Base-by-base conservation (phyloP, 2,888 invertebrate genomes). In the Tinea semifulvella region DNA sequence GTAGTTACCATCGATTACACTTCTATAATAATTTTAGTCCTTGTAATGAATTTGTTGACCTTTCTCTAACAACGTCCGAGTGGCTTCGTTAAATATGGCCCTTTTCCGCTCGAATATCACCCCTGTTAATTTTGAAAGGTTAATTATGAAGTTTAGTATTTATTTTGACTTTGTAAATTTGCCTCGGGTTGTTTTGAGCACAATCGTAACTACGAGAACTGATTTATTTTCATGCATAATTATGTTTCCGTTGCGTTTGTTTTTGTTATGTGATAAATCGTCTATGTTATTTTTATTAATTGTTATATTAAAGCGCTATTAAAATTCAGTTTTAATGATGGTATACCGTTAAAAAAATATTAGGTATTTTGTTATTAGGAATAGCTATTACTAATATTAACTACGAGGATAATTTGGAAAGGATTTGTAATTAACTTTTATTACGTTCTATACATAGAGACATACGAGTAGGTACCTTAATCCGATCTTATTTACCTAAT, bases 101-200 rank as follows among this genome's bases (percentile, higher is more conserved):
- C 36, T 18, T 18, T 36, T 18, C 8, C 36, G 18, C 18, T 35
- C 35, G 35, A 35, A 10, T 35, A 35, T 35, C 35, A 35, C 35
- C 16, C 36, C 10, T 10, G 17, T 31, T 31, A 13, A 18, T 5
- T 40, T 22, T 40, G 22, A 40, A 40, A 22, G 40, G 20, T 40
- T 40, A 40, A 40, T 40, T 40, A 40, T 40, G 22, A 40, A 40
- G 18, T 42, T 26, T 27, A 6, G 16, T 42, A 42, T 42, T 42
- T 27, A 27, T 27, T 42, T 42, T 42, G 17, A 42, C 28, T 27
- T 42, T 42, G 27, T 18, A 40, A 40, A 20, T 20, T 40, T 20
- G 20, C n/a, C n/a, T 38, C 16, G 13, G 8, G 38, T 38, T 38
- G 16, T 38, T 13, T 16, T n/a, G 5, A 16, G 5, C 31, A 22